These are phyloP conservation scores for Vombatus ursinus DNA, from an alignment of 2,113 vertebrate species.

Conservation along the genomic window DNA sequence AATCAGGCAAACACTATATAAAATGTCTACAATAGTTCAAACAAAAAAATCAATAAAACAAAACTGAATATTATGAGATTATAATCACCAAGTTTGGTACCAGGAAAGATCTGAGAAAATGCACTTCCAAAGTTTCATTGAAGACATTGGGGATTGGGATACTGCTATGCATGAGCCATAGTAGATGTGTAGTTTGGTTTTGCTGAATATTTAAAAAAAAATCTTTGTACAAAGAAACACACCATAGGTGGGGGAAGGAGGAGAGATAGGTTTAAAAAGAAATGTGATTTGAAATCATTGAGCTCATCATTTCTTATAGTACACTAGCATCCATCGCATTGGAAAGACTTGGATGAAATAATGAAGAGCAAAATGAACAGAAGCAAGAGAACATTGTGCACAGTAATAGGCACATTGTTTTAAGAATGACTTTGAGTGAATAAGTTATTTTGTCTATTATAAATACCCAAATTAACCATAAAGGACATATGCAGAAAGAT, in stretches of 20 bases:
- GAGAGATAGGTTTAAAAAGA: not conserved
- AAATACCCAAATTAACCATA: no score
- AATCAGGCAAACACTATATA: not conserved
- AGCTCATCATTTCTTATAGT: no score
- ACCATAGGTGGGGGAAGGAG: not conserved
- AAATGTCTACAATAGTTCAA: not conserved
- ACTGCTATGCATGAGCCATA: not conserved
- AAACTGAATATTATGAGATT: not conserved
- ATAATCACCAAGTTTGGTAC: not conserved
- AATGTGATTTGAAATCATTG: not conserved
- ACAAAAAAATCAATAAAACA: not conserved
- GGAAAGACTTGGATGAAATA: no score
- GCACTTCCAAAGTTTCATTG: not conserved
- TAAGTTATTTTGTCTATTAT: no score
- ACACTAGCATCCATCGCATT: no score
- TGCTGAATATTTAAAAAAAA: not conserved
- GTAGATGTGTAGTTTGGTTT: not conserved
- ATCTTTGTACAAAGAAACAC: not conserved
- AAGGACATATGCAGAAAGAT: no score
- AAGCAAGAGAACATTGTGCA: no score
- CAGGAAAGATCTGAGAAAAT: not conserved
- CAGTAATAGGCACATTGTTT: no score
- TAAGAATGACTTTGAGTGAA: no score
- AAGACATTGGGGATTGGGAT: not conserved
- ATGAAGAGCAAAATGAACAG: no score